Evolutionary conservation across 2,888 invertebrate genomes (phyloP), one percentile per base, ranked within the genome.

Genomic region (Reticulitermes lucifugus): DNA sequence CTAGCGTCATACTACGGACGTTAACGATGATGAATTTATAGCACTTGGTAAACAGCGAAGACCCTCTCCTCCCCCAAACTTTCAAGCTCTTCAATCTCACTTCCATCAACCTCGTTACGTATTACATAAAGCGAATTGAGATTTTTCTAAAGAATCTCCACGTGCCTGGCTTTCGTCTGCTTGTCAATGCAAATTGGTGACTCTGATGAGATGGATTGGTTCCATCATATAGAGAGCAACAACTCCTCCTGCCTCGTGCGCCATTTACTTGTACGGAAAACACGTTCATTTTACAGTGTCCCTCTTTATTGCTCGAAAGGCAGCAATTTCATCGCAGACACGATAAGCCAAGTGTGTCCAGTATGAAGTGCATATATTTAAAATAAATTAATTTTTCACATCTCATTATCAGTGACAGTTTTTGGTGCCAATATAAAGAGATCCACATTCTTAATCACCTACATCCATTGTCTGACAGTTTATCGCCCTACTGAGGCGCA

Each of bases 21-120:
- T 79, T 79, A 79, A 79, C 79, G 79, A 79, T 79, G 79, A 79
- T 79, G 79, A 79, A 79, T 79, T 79, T 79, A 79, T 79, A 51
- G 79, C 79, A 46, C 46, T 79, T 29, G 79, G 79, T 79, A 79
- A 79, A 79, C 79, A 79, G 29, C 25, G 46, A 46, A 25, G 55
- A 14, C 79, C 25, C n/a, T 25, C 25, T 6, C 79, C n/a, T 51
- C 25, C 55, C 51, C 65, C 14, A 14, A 1, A 18, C 65, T n/a
- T 25, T 6, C 25, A 25, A 25, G n/a, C 65, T 65, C 65, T 65
- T 65, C 65, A 65, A 65, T 65, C 65, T 65, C 65, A 65, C 65
- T 65, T 65, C 65, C 65, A 65, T 9, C 7, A 25, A 9, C 65
- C n/a, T 65, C 65, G 65, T 65, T 65, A 65, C 25, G 25, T 65